Conservation (phyloP, 2,113 vertebrate genomes). For the Passer domesticus region DNA sequence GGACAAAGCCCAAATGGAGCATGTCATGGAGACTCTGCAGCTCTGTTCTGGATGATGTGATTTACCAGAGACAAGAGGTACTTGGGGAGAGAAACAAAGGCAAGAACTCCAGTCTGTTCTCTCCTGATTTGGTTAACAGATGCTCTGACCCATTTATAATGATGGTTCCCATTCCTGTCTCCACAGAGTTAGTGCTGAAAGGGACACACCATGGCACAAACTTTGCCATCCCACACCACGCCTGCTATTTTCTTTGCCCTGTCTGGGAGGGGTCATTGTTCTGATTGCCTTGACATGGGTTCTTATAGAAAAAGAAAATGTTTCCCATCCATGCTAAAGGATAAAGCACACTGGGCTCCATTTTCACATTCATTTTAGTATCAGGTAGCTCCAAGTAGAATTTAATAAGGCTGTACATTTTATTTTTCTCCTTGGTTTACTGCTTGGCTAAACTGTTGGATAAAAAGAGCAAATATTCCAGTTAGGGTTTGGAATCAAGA, state of each 20-base stretch:
- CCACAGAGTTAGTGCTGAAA: background rate
- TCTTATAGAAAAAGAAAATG: background rate
- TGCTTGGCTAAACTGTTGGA: background rate
- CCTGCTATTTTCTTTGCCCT: background rate
- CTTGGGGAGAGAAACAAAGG: background rate
- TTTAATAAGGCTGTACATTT: background rate
- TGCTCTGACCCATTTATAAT: background rate
- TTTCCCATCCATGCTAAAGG: background rate
- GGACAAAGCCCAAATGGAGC: background rate
- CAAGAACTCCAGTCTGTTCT: background rate
- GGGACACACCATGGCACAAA: background rate
- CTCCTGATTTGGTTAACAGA: background rate
- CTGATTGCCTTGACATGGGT: background rate
- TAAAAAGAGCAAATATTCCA: background rate
- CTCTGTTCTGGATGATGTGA: background rate
- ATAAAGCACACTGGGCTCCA: background rate
- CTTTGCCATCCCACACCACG: background rate
- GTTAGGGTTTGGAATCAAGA: background rate
- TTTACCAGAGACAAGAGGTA: background rate
- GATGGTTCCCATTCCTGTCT: accelerated
- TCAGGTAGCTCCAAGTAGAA: background rate
- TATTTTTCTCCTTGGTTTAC: background rate
- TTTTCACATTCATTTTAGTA: background rate
- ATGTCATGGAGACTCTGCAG: background rate
- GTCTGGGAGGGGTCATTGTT: background rate